Evolutionary conservation across 2,113 vertebrate species (phyloP), one percentile per base, ranked within the genome.

Genomic region (Myotis brandtii): DNA sequence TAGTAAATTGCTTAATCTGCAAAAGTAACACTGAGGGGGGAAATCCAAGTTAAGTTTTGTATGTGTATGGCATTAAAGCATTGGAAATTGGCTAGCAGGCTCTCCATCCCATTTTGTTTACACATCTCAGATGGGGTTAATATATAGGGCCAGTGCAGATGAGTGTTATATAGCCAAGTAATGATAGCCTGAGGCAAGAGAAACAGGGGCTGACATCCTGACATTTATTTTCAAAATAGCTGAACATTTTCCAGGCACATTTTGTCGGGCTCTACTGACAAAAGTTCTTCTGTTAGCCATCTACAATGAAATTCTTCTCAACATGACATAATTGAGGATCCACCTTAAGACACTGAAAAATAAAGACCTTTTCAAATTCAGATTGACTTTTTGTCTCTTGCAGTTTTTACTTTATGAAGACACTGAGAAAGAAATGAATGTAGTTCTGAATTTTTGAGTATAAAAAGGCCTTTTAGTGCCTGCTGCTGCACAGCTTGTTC

Each of bases 171-270:
- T 82, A 67, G 69, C 92, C 91, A 96, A 96, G 75, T 81, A 96
- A 89, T 37, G 70, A 72, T 90, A 90, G 95, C 97, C 96, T 0
- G 11, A 0, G 37, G 97, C 94, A 93, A 91, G 69, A 96, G 86
- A 89, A 95, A 89, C 9, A 27, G 34, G 69, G 69, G 79, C 62
- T 95, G 97, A 96, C 30, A 8, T 97, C 91, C 94, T 97, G 97
- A 94, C 97, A 98, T 98, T 97, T 97, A 96, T 96, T 96, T 97
- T 96, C 91, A 93, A 95, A 97, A 95, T 96, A 83, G 97, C 95
- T 95, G 96, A 96, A 92, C 83, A 89, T 97, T 97, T 96, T 96
- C 94, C 95, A 96, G 90, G 77, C 96, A 94, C 95, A 93, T 95
- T 97, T 93, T 95, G 80, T 95, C 9, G 18, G 48, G 40, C 86